Evolutionary conservation across 2,888 invertebrate genomes (phyloP).

Genomic region (Thalpophila matura): DNA sequence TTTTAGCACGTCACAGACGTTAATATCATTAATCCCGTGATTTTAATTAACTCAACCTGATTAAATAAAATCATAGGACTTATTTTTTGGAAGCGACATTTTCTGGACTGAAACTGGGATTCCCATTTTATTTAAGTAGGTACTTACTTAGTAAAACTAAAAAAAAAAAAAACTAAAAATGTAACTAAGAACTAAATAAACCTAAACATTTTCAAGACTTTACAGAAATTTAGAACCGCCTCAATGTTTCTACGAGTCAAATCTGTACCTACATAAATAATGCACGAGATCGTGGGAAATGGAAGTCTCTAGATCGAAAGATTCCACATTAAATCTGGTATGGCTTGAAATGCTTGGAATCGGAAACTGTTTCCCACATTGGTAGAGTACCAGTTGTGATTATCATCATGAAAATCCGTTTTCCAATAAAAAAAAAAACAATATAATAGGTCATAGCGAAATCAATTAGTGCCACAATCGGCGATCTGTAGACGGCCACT

Average conservation of each 20-base stretch:
- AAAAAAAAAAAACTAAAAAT: too few species aligned
- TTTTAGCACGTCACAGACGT: neutral
- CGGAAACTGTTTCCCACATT: too few species aligned
- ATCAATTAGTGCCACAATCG: slow-evolving; percentile 79
- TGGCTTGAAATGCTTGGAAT: too few species aligned
- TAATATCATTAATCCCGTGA: neutral
- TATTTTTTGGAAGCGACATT: too few species aligned
- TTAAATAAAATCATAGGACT: too few species aligned
- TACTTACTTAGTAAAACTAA: neutral
- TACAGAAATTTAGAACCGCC: neutral
- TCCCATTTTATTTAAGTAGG: too few species aligned
- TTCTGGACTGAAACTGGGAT: too few species aligned
- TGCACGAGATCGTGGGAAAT: neutral
- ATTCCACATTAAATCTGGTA: neutral
- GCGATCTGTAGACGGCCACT: slow-evolving; percentile 64
- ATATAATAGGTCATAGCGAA: slow-evolving; percentile 26
- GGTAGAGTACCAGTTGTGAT: neutral
- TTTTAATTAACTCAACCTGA: neutral
- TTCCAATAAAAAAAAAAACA: neutral
- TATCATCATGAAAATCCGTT: neutral
- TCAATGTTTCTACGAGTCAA: neutral
- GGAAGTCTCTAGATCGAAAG: neutral
- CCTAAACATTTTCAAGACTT: neutral
- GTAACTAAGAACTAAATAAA: neutral
- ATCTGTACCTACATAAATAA: neutral